Conservation (phyloP, 2,797 vertebrate genomes). For the Poeciliopsis gracilis region DNA sequence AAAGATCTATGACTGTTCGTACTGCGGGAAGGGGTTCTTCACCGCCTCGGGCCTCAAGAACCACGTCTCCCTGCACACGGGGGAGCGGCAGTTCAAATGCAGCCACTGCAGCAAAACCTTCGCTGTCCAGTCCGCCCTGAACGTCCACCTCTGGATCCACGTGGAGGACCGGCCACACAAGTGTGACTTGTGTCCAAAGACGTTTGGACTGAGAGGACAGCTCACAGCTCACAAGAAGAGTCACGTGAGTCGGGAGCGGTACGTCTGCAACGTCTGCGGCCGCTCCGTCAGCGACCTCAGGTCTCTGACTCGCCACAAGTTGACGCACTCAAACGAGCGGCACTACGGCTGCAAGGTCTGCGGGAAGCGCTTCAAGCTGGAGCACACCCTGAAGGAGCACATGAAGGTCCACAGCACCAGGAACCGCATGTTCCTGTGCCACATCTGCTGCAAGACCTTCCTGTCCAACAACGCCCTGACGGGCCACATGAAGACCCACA, state of each 20-base stretch:
- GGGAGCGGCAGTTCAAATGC: conserved; percentile 19
- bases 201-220: conserved; percentile 28
- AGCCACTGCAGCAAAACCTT: conserved; percentile 43
- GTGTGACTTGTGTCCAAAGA: conserved; percentile 30
- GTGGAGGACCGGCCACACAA: conserved; percentile 34
- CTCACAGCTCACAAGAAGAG: conserved; percentile 37
- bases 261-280: conserved; percentile 34
- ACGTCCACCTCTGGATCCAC: conserved; percentile 39
- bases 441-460: conserved; percentile 63
- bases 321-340: conserved; percentile 30
- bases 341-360: conserved; percentile 41
- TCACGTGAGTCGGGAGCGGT: conserved; percentile 7
- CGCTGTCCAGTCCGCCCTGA: conserved; percentile 8
- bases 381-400: conserved; percentile 24
- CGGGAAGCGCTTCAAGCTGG: conserved; percentile 46
- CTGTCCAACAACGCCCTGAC: background rate
- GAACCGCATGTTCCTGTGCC: conserved; percentile 44
- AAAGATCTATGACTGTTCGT: conserved; percentile 26
- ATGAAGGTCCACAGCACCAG: conserved; percentile 46
- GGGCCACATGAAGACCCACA: conserved; percentile 42
- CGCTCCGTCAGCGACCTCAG: conserved; percentile 19
- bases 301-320: conserved; percentile 38
- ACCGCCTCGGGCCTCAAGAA: background rate
- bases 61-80: conserved; percentile 28
- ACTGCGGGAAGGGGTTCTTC: conserved; percentile 49